Percentiles rank a stretch among this genome's conserved stretches.
phyloP scores from a whole-genome alignment of 2,797 vertebrate species.

The Helarctos malayanus region DNA sequence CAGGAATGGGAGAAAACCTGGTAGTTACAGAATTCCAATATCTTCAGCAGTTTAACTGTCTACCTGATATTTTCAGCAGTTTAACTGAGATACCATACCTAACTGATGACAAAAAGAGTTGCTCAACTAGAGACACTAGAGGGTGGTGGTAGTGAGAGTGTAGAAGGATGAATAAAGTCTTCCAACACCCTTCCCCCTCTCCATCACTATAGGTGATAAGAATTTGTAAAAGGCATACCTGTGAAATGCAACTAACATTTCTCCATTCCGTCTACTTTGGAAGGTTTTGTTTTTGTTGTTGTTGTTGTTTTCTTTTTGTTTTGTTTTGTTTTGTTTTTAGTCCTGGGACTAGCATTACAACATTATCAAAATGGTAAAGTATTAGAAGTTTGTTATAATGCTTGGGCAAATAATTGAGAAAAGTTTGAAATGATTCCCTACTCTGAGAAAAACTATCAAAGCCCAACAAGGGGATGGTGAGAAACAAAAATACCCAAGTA shows the following conservation, averaged over 20 bases:
- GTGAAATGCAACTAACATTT: conserved; percentile 57
- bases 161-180: conserved; percentile 37
- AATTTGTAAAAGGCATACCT: conserved; percentile 60
- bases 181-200: neutral
- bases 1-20: neutral
- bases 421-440: conserved; percentile 1
- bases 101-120: neutral
- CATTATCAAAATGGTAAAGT: conserved; percentile 51
- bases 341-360: neutral
- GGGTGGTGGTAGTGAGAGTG: conserved; percentile 73
- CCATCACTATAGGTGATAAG: neutral
- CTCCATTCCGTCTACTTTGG: conserved; percentile 4
- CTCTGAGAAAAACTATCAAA: conserved; percentile 34
- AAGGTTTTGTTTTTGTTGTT: neutral
- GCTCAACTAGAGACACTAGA: conserved; percentile 66
- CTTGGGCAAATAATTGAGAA: conserved; percentile 8
- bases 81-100: neutral
- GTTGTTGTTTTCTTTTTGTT: too few species aligned
- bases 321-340: neutral
- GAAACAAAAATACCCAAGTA: neutral
- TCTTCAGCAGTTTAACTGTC: neutral
- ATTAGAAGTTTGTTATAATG: conserved; percentile 4
- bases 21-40: neutral
- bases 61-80: neutral
- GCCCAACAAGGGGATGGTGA: neutral